Conservation (phyloP, 2,888 invertebrate genomes). For the Tyria jacobaeae region DNA sequence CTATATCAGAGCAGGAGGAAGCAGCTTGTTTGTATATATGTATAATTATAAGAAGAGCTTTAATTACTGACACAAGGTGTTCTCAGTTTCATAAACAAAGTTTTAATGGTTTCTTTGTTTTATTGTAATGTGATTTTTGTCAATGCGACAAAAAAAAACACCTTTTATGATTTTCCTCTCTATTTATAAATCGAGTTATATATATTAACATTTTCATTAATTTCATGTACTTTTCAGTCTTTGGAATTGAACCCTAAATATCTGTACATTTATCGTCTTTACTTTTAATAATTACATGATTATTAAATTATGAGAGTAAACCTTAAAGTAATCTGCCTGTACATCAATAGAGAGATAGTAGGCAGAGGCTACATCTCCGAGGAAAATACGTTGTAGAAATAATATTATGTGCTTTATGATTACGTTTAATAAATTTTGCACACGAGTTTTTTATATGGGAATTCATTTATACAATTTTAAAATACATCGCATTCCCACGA, state of each 20-base stretch:
- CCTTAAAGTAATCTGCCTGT: too few relatives aligned
- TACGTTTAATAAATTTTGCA: neutral
- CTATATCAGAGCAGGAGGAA: slow-evolving; percentile 10
- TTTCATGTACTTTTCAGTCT: too few relatives aligned
- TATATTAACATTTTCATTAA: neutral
- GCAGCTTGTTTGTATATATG: slow-evolving; percentile 9
- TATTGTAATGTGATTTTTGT: neutral
- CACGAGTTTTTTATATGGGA: neutral
- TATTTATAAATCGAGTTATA: too few relatives aligned
- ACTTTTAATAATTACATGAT: too few relatives aligned
- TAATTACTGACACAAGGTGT: slow-evolving; percentile 24
- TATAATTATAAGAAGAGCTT: slow-evolving; percentile 16
- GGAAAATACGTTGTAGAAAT: neutral
- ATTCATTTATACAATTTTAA: neutral
- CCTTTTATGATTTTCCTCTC: too few relatives aligned
- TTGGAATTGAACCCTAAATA: too few relatives aligned
- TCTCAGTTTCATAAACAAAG: slow-evolving; percentile 23
- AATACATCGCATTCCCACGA: neutral
- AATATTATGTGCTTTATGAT: neutral
- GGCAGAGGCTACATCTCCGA: neutral
- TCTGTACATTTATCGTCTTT: too few relatives aligned
- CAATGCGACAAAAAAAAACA: neutral
- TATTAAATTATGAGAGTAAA: too few relatives aligned
- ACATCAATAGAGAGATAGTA: too few relatives aligned
- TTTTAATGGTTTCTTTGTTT: slow-evolving; percentile 8